A percentile compares a stretch with the other conserved stretches of the same genome.
Conservation (phyloP, 2,113 vertebrate species). For the Greenwoodochromis staneri region DNA sequence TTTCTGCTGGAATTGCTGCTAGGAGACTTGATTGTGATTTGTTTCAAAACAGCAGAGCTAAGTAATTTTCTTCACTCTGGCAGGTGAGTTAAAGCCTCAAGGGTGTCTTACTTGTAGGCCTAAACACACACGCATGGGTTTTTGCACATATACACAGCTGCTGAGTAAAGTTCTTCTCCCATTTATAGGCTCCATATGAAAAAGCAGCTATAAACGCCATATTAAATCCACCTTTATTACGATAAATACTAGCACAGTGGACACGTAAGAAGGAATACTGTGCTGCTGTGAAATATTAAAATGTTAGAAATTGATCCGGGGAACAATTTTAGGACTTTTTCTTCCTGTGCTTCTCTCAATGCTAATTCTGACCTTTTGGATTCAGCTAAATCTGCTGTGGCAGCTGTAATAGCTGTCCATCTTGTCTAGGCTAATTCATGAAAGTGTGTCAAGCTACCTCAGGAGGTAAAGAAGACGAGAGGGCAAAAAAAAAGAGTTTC, state of each 20-base stretch:
- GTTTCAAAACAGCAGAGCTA: slow-evolving; percentile 52
- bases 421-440: slow-evolving; percentile 58
- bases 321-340: slow-evolving; percentile 27
- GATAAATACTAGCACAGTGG: slow-evolving; percentile 32
- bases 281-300: slow-evolving; percentile 41
- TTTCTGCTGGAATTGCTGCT: slow-evolving; percentile 44
- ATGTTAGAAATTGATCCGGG: slow-evolving; percentile 6
- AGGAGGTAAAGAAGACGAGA: slow-evolving; percentile 24
- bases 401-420: slow-evolving; percentile 50
- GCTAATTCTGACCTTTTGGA: slow-evolving; percentile 65
- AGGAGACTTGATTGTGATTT: slow-evolving; percentile 54
- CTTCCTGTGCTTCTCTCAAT: not conserved
- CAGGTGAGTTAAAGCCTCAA: slow-evolving; percentile 30
- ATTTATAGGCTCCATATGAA: slow-evolving; percentile 16
- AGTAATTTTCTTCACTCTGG: slow-evolving; percentile 47
- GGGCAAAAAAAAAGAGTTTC: not conserved
- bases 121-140: slow-evolving; percentile 28
- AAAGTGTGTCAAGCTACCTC: slow-evolving; percentile 59
- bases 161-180: slow-evolving; percentile 12
- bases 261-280: slow-evolving; percentile 7
- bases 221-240: slow-evolving; percentile 56
- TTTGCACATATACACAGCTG: slow-evolving; percentile 16
- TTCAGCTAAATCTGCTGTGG: slow-evolving; percentile 53
- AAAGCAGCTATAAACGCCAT: slow-evolving; percentile 15
- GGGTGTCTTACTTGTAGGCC: slow-evolving; percentile 33